phyloP scores from a whole-genome alignment of 1,140 invertebrate species.

The Bombus soroeensis region DNA sequence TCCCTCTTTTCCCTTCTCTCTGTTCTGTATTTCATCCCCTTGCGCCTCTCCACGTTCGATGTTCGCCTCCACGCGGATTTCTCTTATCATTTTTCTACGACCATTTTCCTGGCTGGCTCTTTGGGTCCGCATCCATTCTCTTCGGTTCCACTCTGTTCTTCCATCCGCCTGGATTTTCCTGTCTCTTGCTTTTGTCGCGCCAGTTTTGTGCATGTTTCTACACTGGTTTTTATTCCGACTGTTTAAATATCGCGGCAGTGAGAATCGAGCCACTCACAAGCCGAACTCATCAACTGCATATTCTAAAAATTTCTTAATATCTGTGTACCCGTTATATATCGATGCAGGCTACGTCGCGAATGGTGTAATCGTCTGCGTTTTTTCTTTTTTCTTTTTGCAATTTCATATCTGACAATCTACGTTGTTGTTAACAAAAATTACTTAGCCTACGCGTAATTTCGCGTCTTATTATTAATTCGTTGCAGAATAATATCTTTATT shows the following conservation, averaged over 20 bases:
- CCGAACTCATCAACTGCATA: not conserved
- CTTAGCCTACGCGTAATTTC: too few species aligned
- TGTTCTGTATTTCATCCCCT: not conserved
- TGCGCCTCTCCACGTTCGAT: not conserved
- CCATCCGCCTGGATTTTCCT: not conserved
- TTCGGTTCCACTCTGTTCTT: not conserved
- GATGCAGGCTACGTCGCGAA: not conserved
- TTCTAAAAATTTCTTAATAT: not conserved
- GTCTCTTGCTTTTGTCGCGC: not conserved
- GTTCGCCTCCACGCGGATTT: conserved; percentile 1
- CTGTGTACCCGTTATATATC: not conserved
- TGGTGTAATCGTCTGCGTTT: not conserved
- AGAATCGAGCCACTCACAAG: not conserved
- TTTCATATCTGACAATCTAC: too few species aligned
- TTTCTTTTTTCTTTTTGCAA: too few species aligned
- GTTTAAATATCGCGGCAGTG: not conserved
- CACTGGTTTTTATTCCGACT: not conserved
- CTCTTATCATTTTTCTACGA: conserved; percentile 9
- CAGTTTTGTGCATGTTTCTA: not conserved
- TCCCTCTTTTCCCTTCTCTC: not conserved
- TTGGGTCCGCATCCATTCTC: not conserved
- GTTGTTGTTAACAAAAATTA: too few species aligned
- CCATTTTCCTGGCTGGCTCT: conserved; percentile 12
- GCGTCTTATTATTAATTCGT: too few species aligned
- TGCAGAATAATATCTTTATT: too few species aligned